These are phyloP conservation scores for Miltochrista miniata DNA, from an alignment of 2,888 invertebrate genomes.

Conservation along the genomic window DNA sequence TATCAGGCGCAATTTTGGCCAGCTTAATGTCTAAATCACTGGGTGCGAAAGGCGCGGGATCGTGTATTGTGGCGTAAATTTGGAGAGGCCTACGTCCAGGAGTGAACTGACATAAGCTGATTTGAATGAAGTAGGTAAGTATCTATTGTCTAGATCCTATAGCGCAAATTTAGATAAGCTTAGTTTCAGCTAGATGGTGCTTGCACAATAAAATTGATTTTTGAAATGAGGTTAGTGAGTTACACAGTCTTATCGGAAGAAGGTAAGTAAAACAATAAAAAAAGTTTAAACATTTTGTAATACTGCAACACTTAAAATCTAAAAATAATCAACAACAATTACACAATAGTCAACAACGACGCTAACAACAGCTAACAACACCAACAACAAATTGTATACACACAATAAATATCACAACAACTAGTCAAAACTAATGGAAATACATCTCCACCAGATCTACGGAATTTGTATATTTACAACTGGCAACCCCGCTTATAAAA, in stretches of 20 bases:
- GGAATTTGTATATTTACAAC: constrained; percentile 66
- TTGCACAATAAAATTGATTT: too few species aligned
- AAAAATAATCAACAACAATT: constrained; percentile 71
- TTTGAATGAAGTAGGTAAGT: too few species aligned
- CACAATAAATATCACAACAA: constrained; percentile 82
- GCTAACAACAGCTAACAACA: constrained; percentile 68
- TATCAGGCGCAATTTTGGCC: too few species aligned
- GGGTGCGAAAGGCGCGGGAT: too few species aligned
- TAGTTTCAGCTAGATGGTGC: too few species aligned
- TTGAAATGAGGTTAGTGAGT: background rate
- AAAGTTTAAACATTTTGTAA: constrained; percentile 10
- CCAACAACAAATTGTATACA: constrained; percentile 64
- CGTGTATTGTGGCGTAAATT: too few species aligned
- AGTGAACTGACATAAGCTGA: too few species aligned
- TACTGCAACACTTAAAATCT: constrained; percentile 43
- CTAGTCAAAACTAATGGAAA: constrained; percentile 62
- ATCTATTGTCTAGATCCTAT: too few species aligned
- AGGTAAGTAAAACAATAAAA: background rate
- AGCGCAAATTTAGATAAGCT: too few species aligned
- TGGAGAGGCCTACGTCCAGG: too few species aligned
- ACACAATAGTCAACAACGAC: constrained; percentile 80
- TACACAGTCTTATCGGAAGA: too few species aligned
- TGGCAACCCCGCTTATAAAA: constrained; percentile 46
- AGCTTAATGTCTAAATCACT: too few species aligned
- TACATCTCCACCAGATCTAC: constrained; percentile 69